phyloP scores from a whole-genome alignment of 2,113 vertebrate genomes.

The Fregata magnificens region DNA sequence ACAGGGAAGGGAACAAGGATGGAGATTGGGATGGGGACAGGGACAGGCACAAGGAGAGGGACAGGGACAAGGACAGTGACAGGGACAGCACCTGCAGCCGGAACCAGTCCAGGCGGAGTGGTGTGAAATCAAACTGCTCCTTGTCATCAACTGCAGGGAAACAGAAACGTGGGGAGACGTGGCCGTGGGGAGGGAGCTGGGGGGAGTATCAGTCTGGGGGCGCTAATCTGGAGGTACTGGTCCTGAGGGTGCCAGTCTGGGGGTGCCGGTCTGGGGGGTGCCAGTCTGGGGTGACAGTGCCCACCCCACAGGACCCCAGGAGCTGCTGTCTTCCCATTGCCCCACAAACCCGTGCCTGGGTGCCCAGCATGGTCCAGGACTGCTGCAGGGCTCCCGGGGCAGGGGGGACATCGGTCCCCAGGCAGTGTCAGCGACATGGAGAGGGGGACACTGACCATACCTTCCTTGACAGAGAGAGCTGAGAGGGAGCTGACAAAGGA shows the following conservation, averaged over 20 bases:
- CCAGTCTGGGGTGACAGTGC: background rate
- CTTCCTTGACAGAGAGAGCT: conserved; percentile 84
- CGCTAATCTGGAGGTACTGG: background rate
- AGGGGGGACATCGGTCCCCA: background rate
- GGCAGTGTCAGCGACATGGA: background rate
- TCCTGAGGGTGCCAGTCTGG: background rate
- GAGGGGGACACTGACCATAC: conserved; percentile 39
- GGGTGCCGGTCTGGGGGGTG: background rate
- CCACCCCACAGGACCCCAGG: background rate
- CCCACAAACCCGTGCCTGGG: background rate
- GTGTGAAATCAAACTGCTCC: conserved; percentile 84
- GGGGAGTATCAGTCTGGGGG: background rate
- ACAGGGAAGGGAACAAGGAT: background rate
- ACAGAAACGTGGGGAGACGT: fast-evolving
- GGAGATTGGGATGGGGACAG: background rate
- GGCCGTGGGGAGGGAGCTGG: background rate
- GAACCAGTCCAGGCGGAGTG: conserved; percentile 91
- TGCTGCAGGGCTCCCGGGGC: background rate
- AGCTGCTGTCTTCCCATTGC: background rate
- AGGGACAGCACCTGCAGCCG: conserved; percentile 83
- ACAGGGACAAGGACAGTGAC: too few relatives aligned
- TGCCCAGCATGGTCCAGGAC: background rate
- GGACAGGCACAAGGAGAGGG: too few relatives aligned
- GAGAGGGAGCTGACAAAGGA: conserved; percentile 90
- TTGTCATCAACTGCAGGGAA: conserved; percentile 78